Evolutionary conservation across 2,888 invertebrate genomes (phyloP), one percentile per base, ranked within the genome.

Genomic region (Lepidonotus clava): DNA sequence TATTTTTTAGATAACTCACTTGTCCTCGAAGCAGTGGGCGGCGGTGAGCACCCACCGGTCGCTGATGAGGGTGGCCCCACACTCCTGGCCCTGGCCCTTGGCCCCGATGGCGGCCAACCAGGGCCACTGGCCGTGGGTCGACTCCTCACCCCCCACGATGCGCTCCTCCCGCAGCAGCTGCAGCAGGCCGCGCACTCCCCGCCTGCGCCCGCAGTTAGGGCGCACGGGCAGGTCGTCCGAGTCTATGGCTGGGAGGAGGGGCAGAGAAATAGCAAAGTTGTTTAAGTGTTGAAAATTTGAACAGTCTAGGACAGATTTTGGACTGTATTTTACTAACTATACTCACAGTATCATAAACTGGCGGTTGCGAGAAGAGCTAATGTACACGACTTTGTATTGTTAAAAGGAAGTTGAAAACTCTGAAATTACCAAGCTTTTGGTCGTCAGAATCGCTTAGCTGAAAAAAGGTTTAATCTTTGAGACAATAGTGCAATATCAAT

Each of bases 31-130:
- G 76, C 76, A 76, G 36, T 76, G 76, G 40, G 76, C 76, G 4
- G 76, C 76, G 6, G 76, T 40, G 38, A 76, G 76, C 18, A 76
- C 76, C 76, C 76, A 76, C 24, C 38, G 76, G 18, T 34, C 6
- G 24, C 76, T 76, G n/a, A 76, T 76, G 18, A 76, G 38, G 21
- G 76, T 76, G 18, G 76, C 76, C 2, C 76, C 76, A 76, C 76
- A 76, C 24, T 6, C n/a, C 40, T 76, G 76, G 11, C 76, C 76
- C 1, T 21, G n/a, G 5, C 21, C 76, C 40, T 76, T 76, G 36
- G 36, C 2, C n/a, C 76, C 76, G 5, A 76, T 76, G 8, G 76
- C 76, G 0, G 38, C 38, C 76, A 76, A 24, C 76, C 76, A 76
- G 0, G 76, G 76, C 76, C 76, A 76, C 76, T 76, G 38, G 4